phyloP scores from a whole-genome alignment of 1,140 invertebrate species.

The Cataglyphis hispanica region DNA sequence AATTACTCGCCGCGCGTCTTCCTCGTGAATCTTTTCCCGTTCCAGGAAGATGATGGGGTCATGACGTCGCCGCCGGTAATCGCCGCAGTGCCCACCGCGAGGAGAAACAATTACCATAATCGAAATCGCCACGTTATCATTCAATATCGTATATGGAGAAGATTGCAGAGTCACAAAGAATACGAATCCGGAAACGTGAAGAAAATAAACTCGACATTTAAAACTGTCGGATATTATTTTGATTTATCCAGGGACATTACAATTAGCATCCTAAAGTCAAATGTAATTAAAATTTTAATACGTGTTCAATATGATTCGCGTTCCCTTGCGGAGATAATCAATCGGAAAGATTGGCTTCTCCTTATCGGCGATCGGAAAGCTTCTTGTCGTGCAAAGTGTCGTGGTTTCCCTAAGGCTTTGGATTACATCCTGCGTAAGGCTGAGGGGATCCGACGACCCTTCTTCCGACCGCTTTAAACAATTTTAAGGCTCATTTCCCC shows the following conservation, averaged over 20 bases:
- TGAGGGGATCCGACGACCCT: conserved; percentile 76
- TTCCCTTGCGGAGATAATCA: conserved; percentile 36
- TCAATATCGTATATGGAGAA: not conserved
- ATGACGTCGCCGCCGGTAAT: conserved; percentile 29
- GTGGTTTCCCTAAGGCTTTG: conserved; percentile 69
- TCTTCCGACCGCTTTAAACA: conserved; percentile 86
- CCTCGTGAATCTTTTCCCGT: conserved; percentile 66
- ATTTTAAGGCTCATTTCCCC: conserved; percentile 87
- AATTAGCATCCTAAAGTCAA: no score
- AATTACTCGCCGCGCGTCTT: conserved; percentile 76
- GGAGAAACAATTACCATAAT: conserved; percentile 47
- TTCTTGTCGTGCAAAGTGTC: conserved; percentile 67
- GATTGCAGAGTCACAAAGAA: not conserved
- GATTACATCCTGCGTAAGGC: conserved; percentile 63
- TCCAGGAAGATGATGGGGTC: conserved; percentile 54
- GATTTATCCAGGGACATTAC: not conserved
- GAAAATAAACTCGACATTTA: not conserved
- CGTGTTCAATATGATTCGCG: not conserved
- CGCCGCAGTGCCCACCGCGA: not conserved
- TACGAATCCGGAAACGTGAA: not conserved
- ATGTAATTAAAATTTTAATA: conserved; percentile 7
- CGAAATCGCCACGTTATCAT: conserved; percentile 43
- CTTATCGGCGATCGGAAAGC: conserved; percentile 51
- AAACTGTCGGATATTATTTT: not conserved
- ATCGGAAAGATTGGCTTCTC: conserved; percentile 48